phyloP scores from a whole-genome alignment of 23 tunicate genomes.

The Ascidia mentula region DNA sequence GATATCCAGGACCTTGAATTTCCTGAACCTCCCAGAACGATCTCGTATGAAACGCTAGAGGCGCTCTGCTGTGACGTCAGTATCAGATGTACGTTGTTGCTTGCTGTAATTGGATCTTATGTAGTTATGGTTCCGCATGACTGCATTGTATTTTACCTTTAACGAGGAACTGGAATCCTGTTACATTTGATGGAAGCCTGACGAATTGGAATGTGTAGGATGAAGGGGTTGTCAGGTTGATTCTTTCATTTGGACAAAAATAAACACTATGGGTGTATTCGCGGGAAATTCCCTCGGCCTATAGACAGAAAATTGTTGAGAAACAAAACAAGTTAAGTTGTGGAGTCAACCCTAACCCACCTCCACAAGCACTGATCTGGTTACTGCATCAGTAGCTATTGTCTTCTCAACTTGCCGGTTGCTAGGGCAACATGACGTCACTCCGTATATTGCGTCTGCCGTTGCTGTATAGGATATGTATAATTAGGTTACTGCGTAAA shows the following conservation, averaged over 20 bases:
- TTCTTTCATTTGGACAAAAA: constrained; percentile 95
- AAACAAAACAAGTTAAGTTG: neutral
- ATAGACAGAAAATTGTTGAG: neutral
- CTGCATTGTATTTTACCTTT: constrained; percentile 69
- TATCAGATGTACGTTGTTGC: constrained; percentile 51
- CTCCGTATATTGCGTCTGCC: constrained; percentile 18
- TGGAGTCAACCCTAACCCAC: neutral
- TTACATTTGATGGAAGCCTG: constrained; percentile 31
- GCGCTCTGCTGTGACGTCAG: constrained; percentile 39
- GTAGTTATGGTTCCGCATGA: no score
- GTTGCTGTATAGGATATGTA: constrained; percentile 11
- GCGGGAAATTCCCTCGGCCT: constrained; percentile 86
- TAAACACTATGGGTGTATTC: constrained; percentile 86
- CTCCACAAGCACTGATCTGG: constrained; percentile 48
- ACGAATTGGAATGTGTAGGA: constrained; percentile 56
- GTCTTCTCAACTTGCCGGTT: neutral
- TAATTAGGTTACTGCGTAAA: neutral
- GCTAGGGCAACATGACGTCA: constrained; percentile 34
- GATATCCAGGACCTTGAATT: constrained; percentile 74
- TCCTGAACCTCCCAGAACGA: constrained; percentile 66
- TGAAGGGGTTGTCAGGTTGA: constrained; percentile 77
- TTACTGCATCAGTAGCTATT: constrained; percentile 36
- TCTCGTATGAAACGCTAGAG: constrained; percentile 56
- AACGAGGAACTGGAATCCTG: constrained; percentile 67
- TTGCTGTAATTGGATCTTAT: constrained; percentile 31